Conservation (phyloP, 2,888 invertebrate genomes). For the Catocala sponsa region DNA sequence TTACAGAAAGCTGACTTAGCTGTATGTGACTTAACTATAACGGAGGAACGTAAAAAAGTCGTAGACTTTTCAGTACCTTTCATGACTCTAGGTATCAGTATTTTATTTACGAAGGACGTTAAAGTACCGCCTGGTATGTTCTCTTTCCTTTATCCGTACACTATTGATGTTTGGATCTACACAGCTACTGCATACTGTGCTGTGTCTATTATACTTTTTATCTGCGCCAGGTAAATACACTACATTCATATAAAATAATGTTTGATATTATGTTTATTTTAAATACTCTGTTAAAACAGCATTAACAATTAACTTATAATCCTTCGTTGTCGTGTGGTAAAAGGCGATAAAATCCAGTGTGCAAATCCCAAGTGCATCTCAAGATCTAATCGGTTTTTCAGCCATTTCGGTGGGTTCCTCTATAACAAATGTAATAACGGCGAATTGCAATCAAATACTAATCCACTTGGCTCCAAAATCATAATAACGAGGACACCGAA, state of each 20-base stretch:
- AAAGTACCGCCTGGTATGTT: slow-evolving; percentile 93
- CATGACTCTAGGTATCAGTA: slow-evolving; percentile 97
- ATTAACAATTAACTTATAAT: too few relatives aligned
- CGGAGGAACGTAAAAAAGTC: slow-evolving; percentile 94
- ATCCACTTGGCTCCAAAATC: too few relatives aligned
- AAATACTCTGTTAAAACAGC: neutral
- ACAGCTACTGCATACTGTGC: slow-evolving; percentile 95
- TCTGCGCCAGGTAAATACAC: slow-evolving; percentile 90
- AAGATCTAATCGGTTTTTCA: too few relatives aligned
- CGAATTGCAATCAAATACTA: too few relatives aligned
- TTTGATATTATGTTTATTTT: neutral
- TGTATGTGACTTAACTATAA: slow-evolving; percentile 94
- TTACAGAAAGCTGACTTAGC: slow-evolving; percentile 78
- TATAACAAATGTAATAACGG: too few relatives aligned
- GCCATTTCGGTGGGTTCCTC: too few relatives aligned
- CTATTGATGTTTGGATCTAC: slow-evolving; percentile 95
- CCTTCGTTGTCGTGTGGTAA: too few relatives aligned
- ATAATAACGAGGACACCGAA: too few relatives aligned
- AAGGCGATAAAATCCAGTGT: too few relatives aligned
- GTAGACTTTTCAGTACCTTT: slow-evolving; percentile 99
- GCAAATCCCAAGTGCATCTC: too few relatives aligned
- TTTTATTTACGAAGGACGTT: slow-evolving; percentile 93
- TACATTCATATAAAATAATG: neutral
- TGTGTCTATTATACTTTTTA: slow-evolving; percentile 93
- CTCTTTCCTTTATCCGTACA: slow-evolving; percentile 95